Evolutionary conservation across 2,113 vertebrate species (phyloP), one percentile per base, ranked within the genome.

Genomic region (Corythoichthys intestinalis): DNA sequence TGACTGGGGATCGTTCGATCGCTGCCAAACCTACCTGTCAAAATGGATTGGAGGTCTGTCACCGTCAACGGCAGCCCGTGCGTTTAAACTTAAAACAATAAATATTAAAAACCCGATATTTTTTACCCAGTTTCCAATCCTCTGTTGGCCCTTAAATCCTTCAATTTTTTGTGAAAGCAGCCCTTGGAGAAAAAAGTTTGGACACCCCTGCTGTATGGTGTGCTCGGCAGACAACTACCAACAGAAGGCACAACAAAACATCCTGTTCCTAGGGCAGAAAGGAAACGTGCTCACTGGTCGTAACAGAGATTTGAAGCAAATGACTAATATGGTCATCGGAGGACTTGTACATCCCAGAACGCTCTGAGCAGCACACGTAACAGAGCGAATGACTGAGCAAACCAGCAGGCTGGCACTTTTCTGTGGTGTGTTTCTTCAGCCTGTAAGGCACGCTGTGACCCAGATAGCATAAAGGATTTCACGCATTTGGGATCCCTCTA

Each of bases 391-490:
- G 56, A 65, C 66, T 35, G 54, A 74, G 46, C 58, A 49, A 70
- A 81, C 39, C 56, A 68, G 71, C 57, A 75, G 71, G 67, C 65
- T 66, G 66, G 20, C 56, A 58, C 41, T 66, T 28, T 58, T 47
- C 46, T 54, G 73, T 63, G 65, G 70, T 74, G 74, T 78, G 58
- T 72, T 69, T 65, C 85, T 87, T 57, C 81, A 83, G 87, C 80
- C 88, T 89, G 74, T 76, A 69, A 86, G 86, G 87, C 84, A 75
- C 70, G 84, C 83, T 86, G 84, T 86, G 90, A 91, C 86, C 91
- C 87, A 91, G 85, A 89, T 85, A 89, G 85, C 84, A 84, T 83
- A 90, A 87, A 88, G 85, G 79, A 88, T 84, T 86, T 87, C 76
- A 81, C 77, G 77, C 88, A 66, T 85, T 79, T 59, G 77, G 85